Percentiles rank a stretch among this genome's conserved stretches.
Conservation (phyloP, 64 coral and sea anemone genomes). For the Montipora capricornis region DNA sequence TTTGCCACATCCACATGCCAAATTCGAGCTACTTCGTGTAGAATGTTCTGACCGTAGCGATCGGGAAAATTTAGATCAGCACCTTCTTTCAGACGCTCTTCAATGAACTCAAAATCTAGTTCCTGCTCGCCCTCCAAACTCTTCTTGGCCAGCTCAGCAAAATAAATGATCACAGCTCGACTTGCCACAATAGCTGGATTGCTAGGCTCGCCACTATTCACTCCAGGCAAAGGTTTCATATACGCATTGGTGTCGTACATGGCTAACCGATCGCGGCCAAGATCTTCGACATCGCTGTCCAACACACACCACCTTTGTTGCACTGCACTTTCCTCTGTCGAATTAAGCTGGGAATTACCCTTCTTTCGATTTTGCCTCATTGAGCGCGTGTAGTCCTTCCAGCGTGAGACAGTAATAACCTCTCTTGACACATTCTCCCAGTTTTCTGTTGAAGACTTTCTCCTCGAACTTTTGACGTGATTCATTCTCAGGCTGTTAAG, state of each 20-base stretch:
- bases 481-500: constrained; percentile 38
- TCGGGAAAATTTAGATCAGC: constrained; percentile 96
- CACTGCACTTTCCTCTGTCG: not conserved
- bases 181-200: constrained; percentile 62
- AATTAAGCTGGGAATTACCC: not conserved
- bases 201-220: constrained; percentile 38
- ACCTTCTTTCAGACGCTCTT: constrained; percentile 66
- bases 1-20: constrained; percentile 95
- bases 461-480: constrained; percentile 42
- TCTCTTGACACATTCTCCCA: constrained; percentile 38
- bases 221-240: constrained; percentile 61
- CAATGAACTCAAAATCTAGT: constrained; percentile 90
- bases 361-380: constrained; percentile 17
- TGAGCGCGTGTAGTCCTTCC: constrained; percentile 50
- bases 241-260: constrained; percentile 72
- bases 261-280: constrained; percentile 66
- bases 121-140: constrained; percentile 67
- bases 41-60: constrained; percentile 85
- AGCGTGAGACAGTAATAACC: constrained; percentile 42
- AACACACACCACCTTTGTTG: constrained; percentile 65
- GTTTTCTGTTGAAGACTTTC: constrained; percentile 1
- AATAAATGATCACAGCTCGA: constrained; percentile 95
- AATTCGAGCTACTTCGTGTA: constrained; percentile 94
- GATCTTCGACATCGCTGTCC: constrained; percentile 89
- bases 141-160: constrained; percentile 87